Evolutionary conservation across 2,113 vertebrate genomes (phyloP).

Genomic region (Cynocephalus volans): DNA sequence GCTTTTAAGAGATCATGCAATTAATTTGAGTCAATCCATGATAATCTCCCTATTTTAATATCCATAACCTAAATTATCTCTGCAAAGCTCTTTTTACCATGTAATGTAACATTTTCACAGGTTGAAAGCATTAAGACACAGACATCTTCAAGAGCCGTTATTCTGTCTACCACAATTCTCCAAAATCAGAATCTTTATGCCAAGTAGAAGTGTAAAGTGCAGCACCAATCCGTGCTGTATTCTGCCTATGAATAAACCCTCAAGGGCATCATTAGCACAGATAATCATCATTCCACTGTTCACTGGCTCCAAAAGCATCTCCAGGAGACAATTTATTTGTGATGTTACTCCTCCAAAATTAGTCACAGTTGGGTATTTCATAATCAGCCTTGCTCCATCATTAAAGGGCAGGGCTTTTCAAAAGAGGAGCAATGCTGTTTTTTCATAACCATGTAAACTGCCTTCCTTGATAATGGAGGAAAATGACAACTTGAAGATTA

Average conservation of each 20-base stretch:
- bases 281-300: slow-evolving; percentile 46
- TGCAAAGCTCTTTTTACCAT: background rate
- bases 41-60: background rate
- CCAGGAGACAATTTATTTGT: slow-evolving; percentile 71
- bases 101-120: background rate
- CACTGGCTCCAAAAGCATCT: slow-evolving; percentile 38
- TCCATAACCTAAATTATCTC: background rate
- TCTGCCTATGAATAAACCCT: slow-evolving; percentile 41
- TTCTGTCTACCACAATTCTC: background rate
- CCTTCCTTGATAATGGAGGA: slow-evolving; percentile 25
- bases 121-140: background rate
- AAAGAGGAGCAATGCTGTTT: background rate
- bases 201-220: slow-evolving; percentile 21
- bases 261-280: slow-evolving; percentile 46
- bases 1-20: background rate
- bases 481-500: background rate
- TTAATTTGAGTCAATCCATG: background rate
- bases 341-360: slow-evolving; percentile 68
- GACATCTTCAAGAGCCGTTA: background rate
- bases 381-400: slow-evolving; percentile 9
- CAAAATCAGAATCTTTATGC: slow-evolving; percentile 5
- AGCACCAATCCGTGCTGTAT: background rate
- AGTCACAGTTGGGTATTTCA: slow-evolving; percentile 73
- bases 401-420: slow-evolving; percentile 50
- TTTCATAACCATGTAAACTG: background rate